phyloP scores from a whole-genome alignment of 53 echinoderm and acorn worm genomes.

The Temnopleurus reevesii region DNA sequence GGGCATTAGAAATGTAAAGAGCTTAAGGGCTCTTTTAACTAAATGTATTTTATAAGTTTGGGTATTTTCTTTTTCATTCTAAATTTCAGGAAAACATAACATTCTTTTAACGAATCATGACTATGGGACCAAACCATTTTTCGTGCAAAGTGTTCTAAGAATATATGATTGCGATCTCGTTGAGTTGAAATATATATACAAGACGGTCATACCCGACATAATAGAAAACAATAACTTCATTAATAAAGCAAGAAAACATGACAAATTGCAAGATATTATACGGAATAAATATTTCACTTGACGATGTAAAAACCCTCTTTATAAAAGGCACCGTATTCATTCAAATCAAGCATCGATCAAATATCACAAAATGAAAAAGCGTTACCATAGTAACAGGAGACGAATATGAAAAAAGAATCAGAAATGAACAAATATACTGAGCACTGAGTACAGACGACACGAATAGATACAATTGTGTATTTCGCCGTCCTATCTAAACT shows the following conservation, averaged over 20 bases:
- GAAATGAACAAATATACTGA: neutral
- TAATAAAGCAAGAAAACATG: conserved; percentile 4
- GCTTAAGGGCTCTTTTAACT: no score
- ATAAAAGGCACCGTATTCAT: conserved; percentile 24
- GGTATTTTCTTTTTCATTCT: neutral
- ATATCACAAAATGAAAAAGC: conserved; percentile 13
- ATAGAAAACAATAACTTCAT: neutral
- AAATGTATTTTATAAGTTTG: neutral
- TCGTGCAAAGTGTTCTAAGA: no score
- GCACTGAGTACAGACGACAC: neutral
- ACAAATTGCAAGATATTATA: neutral
- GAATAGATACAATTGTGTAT: neutral
- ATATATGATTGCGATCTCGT: no score
- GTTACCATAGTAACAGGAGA: neutral
- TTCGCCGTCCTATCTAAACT: neutral
- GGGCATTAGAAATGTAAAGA: no score
- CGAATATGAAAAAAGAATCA: neutral
- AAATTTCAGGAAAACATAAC: no score
- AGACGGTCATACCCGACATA: neutral
- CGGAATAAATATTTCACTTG: neutral
- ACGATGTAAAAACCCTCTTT: conserved; percentile 37
- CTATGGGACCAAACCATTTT: no score
- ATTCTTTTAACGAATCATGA: no score
- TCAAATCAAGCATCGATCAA: neutral
- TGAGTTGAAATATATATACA: no score